These are phyloP conservation scores for Euwallacea similis DNA, from an alignment of 1,140 invertebrate genomes.

Conservation along the genomic window DNA sequence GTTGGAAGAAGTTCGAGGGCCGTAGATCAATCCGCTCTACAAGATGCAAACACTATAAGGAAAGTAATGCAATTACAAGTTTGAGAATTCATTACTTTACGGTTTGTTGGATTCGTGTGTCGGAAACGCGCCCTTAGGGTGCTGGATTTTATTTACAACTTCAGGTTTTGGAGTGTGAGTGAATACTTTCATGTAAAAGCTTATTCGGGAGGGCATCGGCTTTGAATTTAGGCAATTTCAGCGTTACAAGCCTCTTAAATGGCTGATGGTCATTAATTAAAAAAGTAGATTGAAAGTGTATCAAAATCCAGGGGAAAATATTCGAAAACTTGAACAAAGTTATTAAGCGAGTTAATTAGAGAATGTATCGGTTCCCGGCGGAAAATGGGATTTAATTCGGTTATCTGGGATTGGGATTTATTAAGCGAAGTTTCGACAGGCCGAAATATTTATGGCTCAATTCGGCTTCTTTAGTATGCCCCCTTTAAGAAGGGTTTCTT, in stretches of 20 bases:
- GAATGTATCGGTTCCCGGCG: constrained; percentile 30
- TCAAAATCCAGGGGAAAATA: too few species aligned
- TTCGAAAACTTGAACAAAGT: constrained; percentile 5
- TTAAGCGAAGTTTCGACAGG: constrained; percentile 37
- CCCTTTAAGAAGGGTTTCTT: neutral
- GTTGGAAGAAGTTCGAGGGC: constrained; percentile 27
- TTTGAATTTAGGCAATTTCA: too few species aligned
- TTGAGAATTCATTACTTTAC: constrained; percentile 18
- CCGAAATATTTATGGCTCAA: constrained; percentile 36
- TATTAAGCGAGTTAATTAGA: constrained; percentile 33
- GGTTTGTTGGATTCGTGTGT: neutral
- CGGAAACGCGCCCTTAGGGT: too few species aligned
- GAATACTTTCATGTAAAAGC: too few species aligned
- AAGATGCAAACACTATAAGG: constrained; percentile 32
- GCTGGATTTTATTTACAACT: too few species aligned
- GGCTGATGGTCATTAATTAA: too few species aligned
- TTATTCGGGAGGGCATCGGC: too few species aligned
- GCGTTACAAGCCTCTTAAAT: too few species aligned
- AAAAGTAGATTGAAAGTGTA: too few species aligned
- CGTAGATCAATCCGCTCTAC: constrained; percentile 33
- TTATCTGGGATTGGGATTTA: constrained; percentile 36
- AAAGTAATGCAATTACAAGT: constrained; percentile 35
- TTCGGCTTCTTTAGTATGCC: constrained; percentile 26
- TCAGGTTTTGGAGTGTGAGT: too few species aligned
- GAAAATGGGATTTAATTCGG: constrained; percentile 34